These are phyloP conservation scores for Dysmachus trigonus DNA, from an alignment of 2,888 invertebrate species.

Conservation along the genomic window DNA sequence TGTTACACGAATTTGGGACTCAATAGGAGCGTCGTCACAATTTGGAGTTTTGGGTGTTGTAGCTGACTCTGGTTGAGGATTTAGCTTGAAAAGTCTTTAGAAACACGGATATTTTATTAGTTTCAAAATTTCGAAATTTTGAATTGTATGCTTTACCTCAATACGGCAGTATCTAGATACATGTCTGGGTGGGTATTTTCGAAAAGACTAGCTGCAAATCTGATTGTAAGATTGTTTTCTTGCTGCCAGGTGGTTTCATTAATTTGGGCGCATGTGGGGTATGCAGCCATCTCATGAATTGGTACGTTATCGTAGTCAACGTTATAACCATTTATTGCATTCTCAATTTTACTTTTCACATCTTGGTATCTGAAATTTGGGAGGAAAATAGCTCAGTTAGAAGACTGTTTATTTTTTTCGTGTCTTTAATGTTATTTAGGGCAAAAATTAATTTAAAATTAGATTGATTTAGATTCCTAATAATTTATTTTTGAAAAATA, in stretches of 20 bases:
- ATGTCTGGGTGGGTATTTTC: slow-evolving; percentile 55
- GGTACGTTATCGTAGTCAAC: slow-evolving; percentile 49
- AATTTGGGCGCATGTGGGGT: slow-evolving; percentile 60
- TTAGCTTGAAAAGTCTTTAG: slow-evolving; percentile 56
- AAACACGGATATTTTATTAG: background rate
- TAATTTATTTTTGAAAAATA: too few species aligned
- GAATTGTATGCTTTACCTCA: slow-evolving; percentile 51
- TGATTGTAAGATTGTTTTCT: slow-evolving; percentile 59
- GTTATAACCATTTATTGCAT: slow-evolving; percentile 54
- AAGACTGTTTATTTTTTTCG: background rate
- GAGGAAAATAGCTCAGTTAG: background rate
- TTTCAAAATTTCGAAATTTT: background rate
- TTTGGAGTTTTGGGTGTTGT: slow-evolving; percentile 7
- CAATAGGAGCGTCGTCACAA: slow-evolving; percentile 54
- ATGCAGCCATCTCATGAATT: slow-evolving; percentile 61
- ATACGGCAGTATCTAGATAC: slow-evolving; percentile 59
- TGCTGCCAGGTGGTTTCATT: slow-evolving; percentile 59
- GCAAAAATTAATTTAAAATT: too few species aligned
- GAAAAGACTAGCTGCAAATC: slow-evolving; percentile 60
- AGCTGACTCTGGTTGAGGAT: slow-evolving; percentile 54
- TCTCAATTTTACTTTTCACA: slow-evolving; percentile 57
- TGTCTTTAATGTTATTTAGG: background rate
- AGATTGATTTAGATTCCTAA: too few species aligned
- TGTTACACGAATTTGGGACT: slow-evolving; percentile 61
- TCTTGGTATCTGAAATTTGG: slow-evolving; percentile 42